Percentiles rank a stretch among this genome's conserved stretches.
Conservation (phyloP, 2,888 invertebrate species). For the Amphipyra berbera region DNA sequence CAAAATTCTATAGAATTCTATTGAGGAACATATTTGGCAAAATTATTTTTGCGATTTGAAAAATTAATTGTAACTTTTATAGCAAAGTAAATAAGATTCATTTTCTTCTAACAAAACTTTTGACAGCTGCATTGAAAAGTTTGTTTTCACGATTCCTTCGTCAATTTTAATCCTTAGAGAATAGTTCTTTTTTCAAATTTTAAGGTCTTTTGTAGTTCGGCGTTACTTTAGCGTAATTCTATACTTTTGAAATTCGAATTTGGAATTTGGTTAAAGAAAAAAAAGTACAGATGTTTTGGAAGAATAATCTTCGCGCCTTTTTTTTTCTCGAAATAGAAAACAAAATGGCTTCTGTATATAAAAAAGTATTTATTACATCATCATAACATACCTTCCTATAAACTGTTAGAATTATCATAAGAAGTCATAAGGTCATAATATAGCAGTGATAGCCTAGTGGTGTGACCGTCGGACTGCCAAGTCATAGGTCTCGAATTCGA, state of each 20-base stretch:
- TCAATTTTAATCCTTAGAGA: slow-evolving; percentile 51
- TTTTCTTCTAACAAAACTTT: neutral
- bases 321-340: neutral
- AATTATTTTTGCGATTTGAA: neutral
- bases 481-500: no score
- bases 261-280: slow-evolving; percentile 47
- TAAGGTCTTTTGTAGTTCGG: slow-evolving; percentile 49
- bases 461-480: no score
- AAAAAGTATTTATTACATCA: no score
- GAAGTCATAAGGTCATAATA: no score
- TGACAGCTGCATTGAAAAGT: neutral
- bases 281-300: slow-evolving; percentile 40
- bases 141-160: slow-evolving; percentile 27
- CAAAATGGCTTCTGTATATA: no score
- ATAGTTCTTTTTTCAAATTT: slow-evolving; percentile 30
- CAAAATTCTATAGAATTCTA: slow-evolving; percentile 43
- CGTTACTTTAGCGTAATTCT: slow-evolving; percentile 50
- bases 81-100: accelerated
- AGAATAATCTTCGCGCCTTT: slow-evolving; percentile 6
- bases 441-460: no score
- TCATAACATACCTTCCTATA: no score
- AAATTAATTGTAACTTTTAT: neutral
- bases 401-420: no score
- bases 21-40: slow-evolving; percentile 6
- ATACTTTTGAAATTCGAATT: slow-evolving; percentile 55